Evolutionary conservation across 2,888 invertebrate species (phyloP).

Genomic region (Drosophila paramelanica): DNA sequence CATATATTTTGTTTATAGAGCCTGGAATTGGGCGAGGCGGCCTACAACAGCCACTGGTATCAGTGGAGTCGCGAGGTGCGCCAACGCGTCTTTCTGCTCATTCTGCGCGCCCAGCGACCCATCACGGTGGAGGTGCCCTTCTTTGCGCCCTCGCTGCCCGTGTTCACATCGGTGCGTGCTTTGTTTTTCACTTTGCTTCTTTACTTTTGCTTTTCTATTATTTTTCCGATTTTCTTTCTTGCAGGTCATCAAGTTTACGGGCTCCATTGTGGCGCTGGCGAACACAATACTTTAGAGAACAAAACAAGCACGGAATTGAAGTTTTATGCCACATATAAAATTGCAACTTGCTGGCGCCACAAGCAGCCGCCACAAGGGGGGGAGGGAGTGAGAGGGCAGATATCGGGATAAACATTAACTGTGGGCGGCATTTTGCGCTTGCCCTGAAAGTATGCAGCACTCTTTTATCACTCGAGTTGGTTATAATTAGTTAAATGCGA

Average conservation of each 20-base stretch:
- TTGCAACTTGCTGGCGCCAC: constrained; percentile 26
- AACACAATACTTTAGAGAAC: constrained; percentile 61
- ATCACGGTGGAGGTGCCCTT: constrained; percentile 59
- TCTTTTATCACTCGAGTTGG: constrained; percentile 2
- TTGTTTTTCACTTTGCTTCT: neutral
- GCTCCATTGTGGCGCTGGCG: constrained; percentile 73
- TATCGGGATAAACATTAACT: neutral
- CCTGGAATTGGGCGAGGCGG: constrained; percentile 58
- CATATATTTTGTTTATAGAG: constrained; percentile 36
- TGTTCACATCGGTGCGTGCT: constrained; percentile 53
- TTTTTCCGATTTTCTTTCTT: neutral
- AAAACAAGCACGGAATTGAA: constrained; percentile 3
- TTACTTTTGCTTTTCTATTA: neutral
- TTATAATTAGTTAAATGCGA: constrained; percentile 7
- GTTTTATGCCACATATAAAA: constrained; percentile 4
- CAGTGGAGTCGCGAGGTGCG: constrained; percentile 60
- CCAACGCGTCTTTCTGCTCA: constrained; percentile 51
- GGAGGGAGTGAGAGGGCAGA: neutral
- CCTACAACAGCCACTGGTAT: constrained; percentile 67
- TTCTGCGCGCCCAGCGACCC: constrained; percentile 62
- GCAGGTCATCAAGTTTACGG: constrained; percentile 73
- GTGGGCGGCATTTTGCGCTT: constrained; percentile 12
- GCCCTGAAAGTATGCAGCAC: constrained; percentile 57
- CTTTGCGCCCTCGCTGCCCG: constrained; percentile 57
- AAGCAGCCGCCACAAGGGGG: neutral